Evolutionary conservation across 2,113 vertebrate genomes (phyloP).

Genomic region (Tamias sibiricus): DNA sequence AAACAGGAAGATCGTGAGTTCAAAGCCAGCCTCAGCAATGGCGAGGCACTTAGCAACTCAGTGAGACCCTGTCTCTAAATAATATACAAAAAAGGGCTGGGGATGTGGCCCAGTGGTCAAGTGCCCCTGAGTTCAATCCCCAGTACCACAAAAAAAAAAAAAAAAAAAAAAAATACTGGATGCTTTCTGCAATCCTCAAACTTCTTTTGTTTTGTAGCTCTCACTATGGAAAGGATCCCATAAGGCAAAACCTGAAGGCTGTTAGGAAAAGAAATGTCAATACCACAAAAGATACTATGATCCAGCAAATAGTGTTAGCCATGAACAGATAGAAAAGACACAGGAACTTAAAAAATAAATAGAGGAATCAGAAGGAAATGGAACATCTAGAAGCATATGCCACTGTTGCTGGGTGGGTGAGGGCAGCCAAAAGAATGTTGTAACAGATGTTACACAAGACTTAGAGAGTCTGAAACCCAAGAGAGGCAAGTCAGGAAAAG

Average conservation of each 20-base stretch:
- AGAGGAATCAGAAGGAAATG: neutral
- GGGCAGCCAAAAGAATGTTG: neutral
- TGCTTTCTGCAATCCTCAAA: neutral
- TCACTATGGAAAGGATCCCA: neutral
- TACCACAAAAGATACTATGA: neutral
- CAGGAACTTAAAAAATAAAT: slow-evolving; percentile 14
- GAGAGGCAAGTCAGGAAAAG: neutral
- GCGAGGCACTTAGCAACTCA: too few relatives aligned
- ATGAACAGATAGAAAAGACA: neutral
- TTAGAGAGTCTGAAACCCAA: neutral
- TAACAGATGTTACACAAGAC: neutral
- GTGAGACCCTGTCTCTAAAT: too few relatives aligned
- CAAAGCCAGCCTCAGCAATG: too few relatives aligned
- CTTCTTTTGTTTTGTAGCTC: neutral
- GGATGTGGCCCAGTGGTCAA: too few relatives aligned
- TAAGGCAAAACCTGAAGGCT: neutral
- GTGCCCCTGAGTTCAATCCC: too few relatives aligned
- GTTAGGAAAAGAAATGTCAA: neutral
- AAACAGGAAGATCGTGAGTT: too few relatives aligned
- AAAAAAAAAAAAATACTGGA: too few relatives aligned
- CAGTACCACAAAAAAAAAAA: too few relatives aligned
- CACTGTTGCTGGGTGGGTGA: neutral
- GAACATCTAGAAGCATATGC: neutral
- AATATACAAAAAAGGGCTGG: too few relatives aligned
- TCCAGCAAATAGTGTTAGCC: neutral